Conservation (phyloP, 2,113 vertebrate genomes). For the Chaenocephalus aceratus region DNA sequence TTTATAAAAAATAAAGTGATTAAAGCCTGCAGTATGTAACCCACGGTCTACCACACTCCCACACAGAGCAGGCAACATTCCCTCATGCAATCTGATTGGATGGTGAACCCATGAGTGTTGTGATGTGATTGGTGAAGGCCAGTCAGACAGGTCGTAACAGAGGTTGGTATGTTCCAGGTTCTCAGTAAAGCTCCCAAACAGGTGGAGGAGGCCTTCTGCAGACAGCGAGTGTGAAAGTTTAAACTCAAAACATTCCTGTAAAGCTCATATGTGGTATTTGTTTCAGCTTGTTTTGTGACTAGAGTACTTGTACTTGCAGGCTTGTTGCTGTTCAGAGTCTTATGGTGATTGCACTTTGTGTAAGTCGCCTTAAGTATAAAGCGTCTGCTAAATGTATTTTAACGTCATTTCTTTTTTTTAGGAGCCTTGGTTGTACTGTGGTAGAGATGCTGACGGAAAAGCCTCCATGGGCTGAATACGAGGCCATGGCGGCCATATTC, state of each 20-base stretch:
- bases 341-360: too few species aligned
- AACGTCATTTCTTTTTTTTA: constrained; percentile 50
- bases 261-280: constrained; percentile 29
- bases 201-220: constrained; percentile 37
- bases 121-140: constrained; percentile 85
- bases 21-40: constrained; percentile 43
- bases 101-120: constrained; percentile 79
- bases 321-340: too few species aligned
- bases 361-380: too few species aligned
- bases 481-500: constrained; percentile 99
- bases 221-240: neutral
- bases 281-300: constrained; percentile 37
- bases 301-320: neutral
- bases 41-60: constrained; percentile 28
- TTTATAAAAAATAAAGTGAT: constrained; percentile 16
- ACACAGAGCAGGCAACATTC: constrained; percentile 32
- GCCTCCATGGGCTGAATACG: constrained; percentile 97
- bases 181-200: constrained; percentile 24
- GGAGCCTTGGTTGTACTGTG: constrained; percentile 98
- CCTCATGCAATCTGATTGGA: constrained; percentile 78
- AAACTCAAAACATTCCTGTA: constrained; percentile 63
- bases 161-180: constrained; percentile 71
- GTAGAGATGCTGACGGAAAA: constrained; percentile 99
- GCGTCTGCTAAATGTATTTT: too few species aligned
- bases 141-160: constrained; percentile 83